Conservation (phyloP, 2,888 invertebrate genomes). For the Caenorhabditis drosophilae region DNA sequence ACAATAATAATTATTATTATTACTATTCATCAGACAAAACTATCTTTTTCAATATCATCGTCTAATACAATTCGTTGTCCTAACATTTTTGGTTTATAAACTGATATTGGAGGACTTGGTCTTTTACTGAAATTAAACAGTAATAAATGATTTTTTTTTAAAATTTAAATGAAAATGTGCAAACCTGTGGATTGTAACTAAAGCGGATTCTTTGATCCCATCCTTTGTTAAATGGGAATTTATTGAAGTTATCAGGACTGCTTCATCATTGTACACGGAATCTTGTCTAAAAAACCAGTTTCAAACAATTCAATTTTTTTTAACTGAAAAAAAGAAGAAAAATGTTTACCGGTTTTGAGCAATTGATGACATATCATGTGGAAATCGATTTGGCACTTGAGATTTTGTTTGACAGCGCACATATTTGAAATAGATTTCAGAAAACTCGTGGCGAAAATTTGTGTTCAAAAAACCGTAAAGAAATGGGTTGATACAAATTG, state of each 20-base stretch:
- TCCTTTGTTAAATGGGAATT: no score
- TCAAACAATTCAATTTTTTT: neutral
- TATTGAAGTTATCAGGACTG: slow-evolving; percentile 23
- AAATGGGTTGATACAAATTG: slow-evolving; percentile 68
- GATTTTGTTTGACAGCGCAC: slow-evolving; percentile 32
- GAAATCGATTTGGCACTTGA: slow-evolving; percentile 15
- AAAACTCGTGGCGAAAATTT: slow-evolving; percentile 68
- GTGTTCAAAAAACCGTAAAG: slow-evolving; percentile 67
- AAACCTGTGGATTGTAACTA: no score
- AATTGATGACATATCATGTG: slow-evolving; percentile 40
- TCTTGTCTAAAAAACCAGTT: slow-evolving; percentile 20
- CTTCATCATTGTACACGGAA: slow-evolving; percentile 33
- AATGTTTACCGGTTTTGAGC: slow-evolving; percentile 35
- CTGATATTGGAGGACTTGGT: slow-evolving; percentile 11
- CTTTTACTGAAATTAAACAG: slow-evolving; percentile 34
- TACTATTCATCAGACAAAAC: slow-evolving; percentile 32
- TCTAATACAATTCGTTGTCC: slow-evolving; percentile 41
- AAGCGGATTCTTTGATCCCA: slow-evolving; percentile 13
- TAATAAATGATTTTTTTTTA: no score
- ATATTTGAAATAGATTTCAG: slow-evolving; percentile 57
- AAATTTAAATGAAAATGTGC: no score
- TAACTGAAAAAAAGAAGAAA: no score
- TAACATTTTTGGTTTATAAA: slow-evolving; percentile 10
- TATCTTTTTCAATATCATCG: slow-evolving; percentile 38
- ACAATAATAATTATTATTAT: no score